These are phyloP conservation scores for Mugil cephalus DNA, from an alignment of 2,113 vertebrate species.

Conservation along the genomic window DNA sequence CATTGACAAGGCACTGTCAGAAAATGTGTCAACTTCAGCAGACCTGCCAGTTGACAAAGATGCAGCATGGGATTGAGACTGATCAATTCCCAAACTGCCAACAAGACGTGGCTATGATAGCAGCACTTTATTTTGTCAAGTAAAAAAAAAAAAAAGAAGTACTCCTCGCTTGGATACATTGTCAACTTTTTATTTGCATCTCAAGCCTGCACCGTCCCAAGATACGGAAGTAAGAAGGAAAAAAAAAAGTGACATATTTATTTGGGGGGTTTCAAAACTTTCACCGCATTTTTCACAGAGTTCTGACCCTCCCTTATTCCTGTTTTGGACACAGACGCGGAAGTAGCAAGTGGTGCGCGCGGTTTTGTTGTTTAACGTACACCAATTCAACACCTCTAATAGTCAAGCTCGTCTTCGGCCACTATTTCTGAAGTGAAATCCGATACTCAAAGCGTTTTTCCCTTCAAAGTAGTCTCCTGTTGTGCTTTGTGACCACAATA, in stretches of 20 bases:
- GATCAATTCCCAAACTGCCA: constrained; percentile 81
- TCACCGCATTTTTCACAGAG: not conserved
- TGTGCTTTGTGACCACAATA: constrained; percentile 83
- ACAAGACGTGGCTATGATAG: constrained; percentile 68
- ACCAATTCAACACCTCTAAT: constrained; percentile 69
- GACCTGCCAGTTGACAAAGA: constrained; percentile 76
- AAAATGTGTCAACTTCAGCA: constrained; percentile 76
- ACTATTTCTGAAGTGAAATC: constrained; percentile 77
- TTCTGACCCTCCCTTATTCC: constrained; percentile 45
- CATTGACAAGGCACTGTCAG: constrained; percentile 80
- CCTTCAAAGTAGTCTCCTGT: constrained; percentile 85
- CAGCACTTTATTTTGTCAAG: constrained; percentile 64
- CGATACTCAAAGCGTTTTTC: constrained; percentile 79
- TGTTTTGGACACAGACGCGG: constrained; percentile 47
- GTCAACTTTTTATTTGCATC: constrained; percentile 69
- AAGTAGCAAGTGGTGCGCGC: constrained; percentile 31
- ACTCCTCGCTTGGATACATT: constrained; percentile 54
- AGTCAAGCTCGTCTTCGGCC: constrained; percentile 62
- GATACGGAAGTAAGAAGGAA: constrained; percentile 26
- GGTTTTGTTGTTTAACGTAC: constrained; percentile 61
- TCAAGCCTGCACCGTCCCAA: constrained; percentile 41
- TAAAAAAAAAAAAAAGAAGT: constrained; percentile 58
- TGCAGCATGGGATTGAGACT: constrained; percentile 70
- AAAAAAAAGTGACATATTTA: constrained; percentile 12
- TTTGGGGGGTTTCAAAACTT: constrained; percentile 40